A percentile compares a stretch with the other conserved stretches of the same genome.
Conservation (phyloP, 2,888 invertebrate genomes). For the Anthrax anthrax region DNA sequence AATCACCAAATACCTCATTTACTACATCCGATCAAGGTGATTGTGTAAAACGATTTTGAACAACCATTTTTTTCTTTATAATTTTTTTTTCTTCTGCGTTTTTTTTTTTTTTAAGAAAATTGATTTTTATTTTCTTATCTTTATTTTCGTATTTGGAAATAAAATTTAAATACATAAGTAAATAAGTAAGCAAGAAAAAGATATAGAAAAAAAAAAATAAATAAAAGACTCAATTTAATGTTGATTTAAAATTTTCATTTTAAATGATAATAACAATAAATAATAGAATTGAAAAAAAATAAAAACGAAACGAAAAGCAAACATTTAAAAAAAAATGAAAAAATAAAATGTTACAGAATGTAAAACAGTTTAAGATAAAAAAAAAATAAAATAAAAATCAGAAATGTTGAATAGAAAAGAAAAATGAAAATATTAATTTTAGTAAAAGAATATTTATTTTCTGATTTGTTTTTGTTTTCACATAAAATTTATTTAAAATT, state of each 20-base stretch:
- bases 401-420: neutral
- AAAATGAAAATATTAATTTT: neutral
- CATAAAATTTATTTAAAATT: too few species aligned
- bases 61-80: too few species aligned
- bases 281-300: neutral
- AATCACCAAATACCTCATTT: constrained; percentile 22
- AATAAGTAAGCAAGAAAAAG: neutral
- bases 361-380: neutral
- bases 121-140: too few species aligned
- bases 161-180: constrained; percentile 1
- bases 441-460: too few species aligned
- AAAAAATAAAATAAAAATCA: neutral
- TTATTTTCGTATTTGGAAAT: constrained; percentile 1
- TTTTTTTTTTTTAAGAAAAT: too few species aligned
- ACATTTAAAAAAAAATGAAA: neutral
- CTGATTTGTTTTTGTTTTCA: too few species aligned
- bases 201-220: constrained; percentile 1
- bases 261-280: too few species aligned
- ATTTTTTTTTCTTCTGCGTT: too few species aligned
- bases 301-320: neutral
- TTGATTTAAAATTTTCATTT: too few species aligned
- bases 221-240: neutral
- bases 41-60: constrained; percentile 14
- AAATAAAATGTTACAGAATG: neutral
- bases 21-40: constrained; percentile 20